These are phyloP conservation scores for Sula dactylatra DNA, from an alignment of 2,113 vertebrate genomes.

Conservation along the genomic window DNA sequence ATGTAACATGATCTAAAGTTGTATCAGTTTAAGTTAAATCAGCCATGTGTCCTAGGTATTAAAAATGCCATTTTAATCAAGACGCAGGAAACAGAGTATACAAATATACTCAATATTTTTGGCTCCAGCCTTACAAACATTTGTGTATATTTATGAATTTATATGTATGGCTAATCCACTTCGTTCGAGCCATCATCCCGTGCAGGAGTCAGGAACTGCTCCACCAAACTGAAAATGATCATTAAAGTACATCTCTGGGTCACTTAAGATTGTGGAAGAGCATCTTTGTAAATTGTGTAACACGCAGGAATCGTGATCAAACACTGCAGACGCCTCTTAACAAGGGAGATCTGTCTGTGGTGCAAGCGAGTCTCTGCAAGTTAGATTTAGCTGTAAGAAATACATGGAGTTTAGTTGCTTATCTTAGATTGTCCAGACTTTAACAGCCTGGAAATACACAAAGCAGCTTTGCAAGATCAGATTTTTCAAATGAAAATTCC, in stretches of 20 bases:
- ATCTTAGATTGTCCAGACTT: background rate
- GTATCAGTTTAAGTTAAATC: background rate
- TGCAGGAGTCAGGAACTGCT: background rate
- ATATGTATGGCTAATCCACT: rapidly evolving
- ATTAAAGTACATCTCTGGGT: background rate
- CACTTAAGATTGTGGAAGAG: background rate
- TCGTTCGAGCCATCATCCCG: background rate
- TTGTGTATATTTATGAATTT: background rate
- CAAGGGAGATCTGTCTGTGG: background rate
- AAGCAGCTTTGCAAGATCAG: background rate
- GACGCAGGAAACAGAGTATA: background rate
- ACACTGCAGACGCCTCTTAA: background rate
- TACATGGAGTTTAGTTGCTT: background rate
- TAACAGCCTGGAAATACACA: background rate
- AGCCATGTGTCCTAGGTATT: background rate
- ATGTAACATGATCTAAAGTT: background rate
- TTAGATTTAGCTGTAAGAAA: background rate
- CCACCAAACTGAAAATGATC: background rate
- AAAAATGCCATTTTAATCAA: background rate
- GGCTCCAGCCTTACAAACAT: background rate
- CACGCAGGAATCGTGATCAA: no score
- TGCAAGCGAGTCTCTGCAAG: background rate
- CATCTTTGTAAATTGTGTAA: background rate
- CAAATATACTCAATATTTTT: background rate
- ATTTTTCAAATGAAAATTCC: constrained; percentile 32